Conservation (phyloP, 2,797 vertebrate species). For the Scolopax rusticola region DNA sequence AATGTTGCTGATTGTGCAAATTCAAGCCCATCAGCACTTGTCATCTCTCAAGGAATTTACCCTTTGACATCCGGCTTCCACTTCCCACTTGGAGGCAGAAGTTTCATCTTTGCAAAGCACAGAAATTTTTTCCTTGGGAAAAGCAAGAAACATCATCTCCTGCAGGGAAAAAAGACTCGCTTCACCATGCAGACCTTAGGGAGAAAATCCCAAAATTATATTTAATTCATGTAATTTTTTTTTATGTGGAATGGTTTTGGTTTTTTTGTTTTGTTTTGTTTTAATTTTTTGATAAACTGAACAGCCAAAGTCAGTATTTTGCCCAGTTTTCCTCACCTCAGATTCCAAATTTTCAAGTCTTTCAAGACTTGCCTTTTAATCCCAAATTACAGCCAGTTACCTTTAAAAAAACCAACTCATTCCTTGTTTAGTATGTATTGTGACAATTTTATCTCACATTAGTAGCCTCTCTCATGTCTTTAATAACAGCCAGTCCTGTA, state of each 20-base stretch:
- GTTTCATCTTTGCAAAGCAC: conserved; percentile 25
- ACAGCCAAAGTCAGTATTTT: neutral
- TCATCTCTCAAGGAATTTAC: conserved; percentile 60
- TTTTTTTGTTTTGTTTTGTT: neutral
- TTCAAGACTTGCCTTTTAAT: neutral
- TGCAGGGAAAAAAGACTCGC: neutral
- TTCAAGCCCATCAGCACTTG: conserved; percentile 60
- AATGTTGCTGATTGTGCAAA: conserved; percentile 48
- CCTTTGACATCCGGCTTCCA: conserved; percentile 44
- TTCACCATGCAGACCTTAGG: neutral
- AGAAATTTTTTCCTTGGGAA: conserved; percentile 17
- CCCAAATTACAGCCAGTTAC: neutral
- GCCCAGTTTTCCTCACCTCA: neutral
- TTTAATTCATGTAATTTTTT: neutral
- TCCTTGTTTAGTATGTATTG: neutral
- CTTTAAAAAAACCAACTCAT: neutral
- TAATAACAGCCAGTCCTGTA: neutral
- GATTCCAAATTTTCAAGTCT: neutral
- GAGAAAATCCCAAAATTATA: neutral
- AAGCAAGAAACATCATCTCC: neutral
- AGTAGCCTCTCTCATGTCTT: neutral
- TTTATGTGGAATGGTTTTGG: neutral
- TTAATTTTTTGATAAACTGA: neutral
- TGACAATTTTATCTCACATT: neutral
- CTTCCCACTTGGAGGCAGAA: conserved; percentile 28